phyloP scores from a whole-genome alignment of 2,888 invertebrate genomes.

The Anticlea derivata region DNA sequence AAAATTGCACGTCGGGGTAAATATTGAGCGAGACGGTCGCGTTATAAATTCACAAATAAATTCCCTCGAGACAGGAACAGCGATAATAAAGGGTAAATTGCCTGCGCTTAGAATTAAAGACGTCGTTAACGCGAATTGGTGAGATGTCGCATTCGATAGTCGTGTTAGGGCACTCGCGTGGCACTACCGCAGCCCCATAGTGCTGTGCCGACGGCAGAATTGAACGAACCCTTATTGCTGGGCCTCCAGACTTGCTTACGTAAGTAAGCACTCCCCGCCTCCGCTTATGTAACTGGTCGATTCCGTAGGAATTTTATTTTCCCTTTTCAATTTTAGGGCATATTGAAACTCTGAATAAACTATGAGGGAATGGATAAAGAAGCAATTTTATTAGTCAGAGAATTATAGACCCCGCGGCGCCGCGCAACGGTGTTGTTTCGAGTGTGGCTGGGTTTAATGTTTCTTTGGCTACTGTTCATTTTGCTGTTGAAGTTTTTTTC shows the following conservation, averaged over 20 bases:
- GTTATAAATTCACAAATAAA: conserved; percentile 36
- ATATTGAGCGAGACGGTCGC: conserved; percentile 30
- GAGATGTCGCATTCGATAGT: conserved; percentile 12
- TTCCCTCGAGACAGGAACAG: conserved; percentile 29
- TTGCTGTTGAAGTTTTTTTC: conserved; percentile 19
- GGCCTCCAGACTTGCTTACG: conserved; percentile 69
- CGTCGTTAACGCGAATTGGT: conserved; percentile 31
- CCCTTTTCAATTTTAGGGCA: conserved; percentile 53
- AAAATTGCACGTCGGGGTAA: conserved; percentile 23
- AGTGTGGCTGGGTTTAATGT: conserved; percentile 16
- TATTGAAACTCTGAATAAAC: conserved; percentile 50
- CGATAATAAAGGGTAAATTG: conserved; percentile 40
- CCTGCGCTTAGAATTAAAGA: conserved; percentile 35
- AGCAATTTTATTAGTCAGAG: conserved; percentile 28
- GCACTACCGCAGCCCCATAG: conserved; percentile 23
- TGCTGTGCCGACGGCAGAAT: conserved; percentile 36
- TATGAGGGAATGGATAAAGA: conserved; percentile 34
- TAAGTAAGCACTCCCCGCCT: conserved; percentile 69
- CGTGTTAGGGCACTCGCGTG: conserved; percentile 15
- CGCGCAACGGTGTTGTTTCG: not conserved
- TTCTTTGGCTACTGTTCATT: conserved; percentile 25
- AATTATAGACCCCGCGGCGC: conserved; percentile 26
- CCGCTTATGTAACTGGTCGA: conserved; percentile 75
- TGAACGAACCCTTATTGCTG: conserved; percentile 44
- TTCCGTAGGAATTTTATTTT: conserved; percentile 55